Conservation (phyloP, 2,797 vertebrate genomes). For the Pipistrellus pygmaeus region DNA sequence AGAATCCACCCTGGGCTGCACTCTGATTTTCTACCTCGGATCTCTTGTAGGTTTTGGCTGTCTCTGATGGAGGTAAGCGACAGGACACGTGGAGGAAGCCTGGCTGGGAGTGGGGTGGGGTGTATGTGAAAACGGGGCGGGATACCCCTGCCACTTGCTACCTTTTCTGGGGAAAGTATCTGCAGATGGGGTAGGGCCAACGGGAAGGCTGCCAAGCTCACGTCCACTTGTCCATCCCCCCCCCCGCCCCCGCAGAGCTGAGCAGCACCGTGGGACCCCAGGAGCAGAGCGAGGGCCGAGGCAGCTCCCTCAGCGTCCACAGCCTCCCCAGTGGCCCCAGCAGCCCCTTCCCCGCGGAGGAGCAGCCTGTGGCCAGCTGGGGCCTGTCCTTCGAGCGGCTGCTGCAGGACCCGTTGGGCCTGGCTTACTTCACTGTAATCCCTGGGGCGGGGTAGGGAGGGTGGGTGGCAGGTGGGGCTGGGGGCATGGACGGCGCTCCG, state of each 20-base stretch:
- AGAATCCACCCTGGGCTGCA: not conserved
- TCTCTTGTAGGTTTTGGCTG: conserved; percentile 93
- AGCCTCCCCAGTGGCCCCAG: conserved; percentile 91
- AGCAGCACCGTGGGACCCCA: conserved; percentile 85
- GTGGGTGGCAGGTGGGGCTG: fast-evolving
- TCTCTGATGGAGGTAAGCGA: conserved; percentile 97
- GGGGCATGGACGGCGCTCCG: not conserved
- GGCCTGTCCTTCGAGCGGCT: conserved; percentile 97
- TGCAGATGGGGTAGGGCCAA: not conserved
- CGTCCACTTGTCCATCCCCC: not conserved
- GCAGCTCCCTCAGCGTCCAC: conserved; percentile 92
- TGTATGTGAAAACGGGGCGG: not conserved
- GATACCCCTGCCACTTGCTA: not conserved
- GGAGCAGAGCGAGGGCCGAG: conserved; percentile 82
- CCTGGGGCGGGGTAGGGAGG: not conserved
- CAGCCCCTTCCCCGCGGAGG: conserved; percentile 82
- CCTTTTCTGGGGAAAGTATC: not conserved
- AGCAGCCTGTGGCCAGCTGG: conserved; percentile 94
- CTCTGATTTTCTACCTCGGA: conserved; percentile 70
- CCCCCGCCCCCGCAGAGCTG: conserved; percentile 89
- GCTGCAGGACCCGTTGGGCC: conserved; percentile 93
- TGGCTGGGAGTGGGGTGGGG: not conserved
- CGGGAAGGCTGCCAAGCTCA: not conserved
- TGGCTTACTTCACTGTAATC: conserved; percentile 96
- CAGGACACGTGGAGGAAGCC: not conserved